Conservation (phyloP, 2,797 vertebrate species). For the Poecilia velifera region DNA sequence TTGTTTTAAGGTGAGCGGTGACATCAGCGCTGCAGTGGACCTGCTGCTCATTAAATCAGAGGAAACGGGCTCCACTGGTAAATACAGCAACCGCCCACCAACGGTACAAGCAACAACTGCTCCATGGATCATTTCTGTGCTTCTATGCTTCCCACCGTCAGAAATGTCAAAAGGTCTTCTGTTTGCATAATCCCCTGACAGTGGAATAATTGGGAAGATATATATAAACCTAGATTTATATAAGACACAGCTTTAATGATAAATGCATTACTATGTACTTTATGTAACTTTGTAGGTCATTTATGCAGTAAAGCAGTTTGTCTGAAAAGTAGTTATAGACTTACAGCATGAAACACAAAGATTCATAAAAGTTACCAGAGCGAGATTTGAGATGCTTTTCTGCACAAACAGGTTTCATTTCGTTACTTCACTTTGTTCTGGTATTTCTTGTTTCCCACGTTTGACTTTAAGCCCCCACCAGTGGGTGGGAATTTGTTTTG, state of each 20-base stretch:
- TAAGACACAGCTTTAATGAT: background rate
- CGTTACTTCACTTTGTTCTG: constrained; percentile 1
- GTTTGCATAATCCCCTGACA: constrained; percentile 56
- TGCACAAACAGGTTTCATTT: background rate
- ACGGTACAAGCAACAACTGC: constrained; percentile 26
- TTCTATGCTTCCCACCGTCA: constrained; percentile 35
- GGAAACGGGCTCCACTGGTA: constrained; percentile 63
- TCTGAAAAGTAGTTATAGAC: background rate
- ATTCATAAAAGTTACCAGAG: background rate
- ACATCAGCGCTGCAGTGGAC: constrained; percentile 59
- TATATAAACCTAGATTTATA: constrained; percentile 16
- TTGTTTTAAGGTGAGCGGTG: constrained; percentile 33
- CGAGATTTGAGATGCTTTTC: too few relatives aligned
- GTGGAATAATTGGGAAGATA: constrained; percentile 37
- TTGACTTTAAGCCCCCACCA: constrained; percentile 6
- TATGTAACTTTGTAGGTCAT: background rate
- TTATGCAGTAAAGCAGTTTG: background rate
- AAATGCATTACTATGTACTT: background rate
- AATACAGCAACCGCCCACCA: constrained; percentile 75
- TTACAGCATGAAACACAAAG: background rate
- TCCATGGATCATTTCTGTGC: constrained; percentile 45
- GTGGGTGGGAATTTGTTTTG: constrained; percentile 29
- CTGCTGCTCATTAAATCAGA: constrained; percentile 69
- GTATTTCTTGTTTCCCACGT: constrained; percentile 38
- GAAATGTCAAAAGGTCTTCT: constrained; percentile 40